Evolutionary conservation across 1,140 invertebrate genomes (phyloP), one percentile per base, ranked within the genome.

Genomic region (Acromyrmex charruanus): DNA sequence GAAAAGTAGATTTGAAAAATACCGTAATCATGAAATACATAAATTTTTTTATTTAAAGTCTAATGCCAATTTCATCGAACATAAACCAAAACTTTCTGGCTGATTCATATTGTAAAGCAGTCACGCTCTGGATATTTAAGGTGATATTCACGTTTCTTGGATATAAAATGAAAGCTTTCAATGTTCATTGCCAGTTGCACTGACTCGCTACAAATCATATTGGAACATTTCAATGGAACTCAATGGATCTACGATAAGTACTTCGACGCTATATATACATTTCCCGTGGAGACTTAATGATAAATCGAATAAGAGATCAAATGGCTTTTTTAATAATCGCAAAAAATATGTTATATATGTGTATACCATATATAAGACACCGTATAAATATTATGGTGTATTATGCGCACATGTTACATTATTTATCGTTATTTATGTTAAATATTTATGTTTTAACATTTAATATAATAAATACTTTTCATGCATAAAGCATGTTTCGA

Each of bases 191-290:
- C 39, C 58, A 77, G 58, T 65, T 28, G 39, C 58, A 77, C 39
- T 77, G 75, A 77, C 58, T 77, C 49, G 39, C 59, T 77, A 44
- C 39, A 77, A 77, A 77, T 77, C 75, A 77, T 77, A 77, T 77
- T 61, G 59, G 61, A 77, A 49, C 58, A 63, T 77, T 77, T 77
- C 39, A 77, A 77, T 77, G 21, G 35, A 77, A 77, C 55, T 77
- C 59, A 49, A 77, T 63, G 21, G 10, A 16, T 77, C 25, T 65
- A 44, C 59, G 58, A 77, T 49, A 77, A 77, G 39, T 77, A 77
- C 25, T 77, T 65, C 16, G 35, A 65, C 21, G 16, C 16, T 44
- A 65, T 77, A 65, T 77, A 58, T 49, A 59, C 35, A 49, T 77
- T 77, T 77, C 9, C 12, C 31, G n/a, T 31, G 18, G 25, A 49